Conservation (phyloP, 92 coral and sea anemone genomes). For the Desmophyllum pertusum region DNA sequence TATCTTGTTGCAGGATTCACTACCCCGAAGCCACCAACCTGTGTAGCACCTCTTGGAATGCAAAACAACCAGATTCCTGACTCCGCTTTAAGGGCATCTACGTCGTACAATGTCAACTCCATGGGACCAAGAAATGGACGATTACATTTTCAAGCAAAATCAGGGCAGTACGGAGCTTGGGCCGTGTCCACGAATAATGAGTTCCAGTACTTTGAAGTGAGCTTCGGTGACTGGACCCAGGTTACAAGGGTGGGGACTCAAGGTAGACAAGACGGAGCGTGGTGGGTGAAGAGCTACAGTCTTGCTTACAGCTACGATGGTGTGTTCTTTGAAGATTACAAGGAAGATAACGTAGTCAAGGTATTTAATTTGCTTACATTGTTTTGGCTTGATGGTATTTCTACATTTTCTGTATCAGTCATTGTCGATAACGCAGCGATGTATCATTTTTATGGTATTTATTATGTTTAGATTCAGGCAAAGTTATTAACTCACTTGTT, state of each 20-base stretch:
- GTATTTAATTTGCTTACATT: too few species aligned
- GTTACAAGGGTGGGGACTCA: constrained; percentile 28
- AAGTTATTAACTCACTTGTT: too few species aligned
- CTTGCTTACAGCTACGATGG: constrained; percentile 33
- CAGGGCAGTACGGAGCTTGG: constrained; percentile 71
- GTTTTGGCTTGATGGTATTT: too few species aligned
- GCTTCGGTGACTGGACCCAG: constrained; percentile 18
- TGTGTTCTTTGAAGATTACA: constrained; percentile 21
- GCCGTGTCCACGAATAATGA: constrained; percentile 46
- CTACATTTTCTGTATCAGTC: too few species aligned
- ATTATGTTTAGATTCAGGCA: too few species aligned
- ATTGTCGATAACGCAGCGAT: too few species aligned
- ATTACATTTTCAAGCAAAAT: constrained; percentile 45
- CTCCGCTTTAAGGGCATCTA: constrained; percentile 64
- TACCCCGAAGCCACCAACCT: constrained; percentile 43
- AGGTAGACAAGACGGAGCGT: not conserved
- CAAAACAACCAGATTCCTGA: constrained; percentile 60
- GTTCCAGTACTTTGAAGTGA: constrained; percentile 53
- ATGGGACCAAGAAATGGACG: constrained; percentile 70
- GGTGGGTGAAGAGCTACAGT: constrained; percentile 6
- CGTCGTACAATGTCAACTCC: constrained; percentile 45
- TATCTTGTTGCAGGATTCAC: constrained; percentile 10
- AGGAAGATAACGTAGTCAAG: not conserved
- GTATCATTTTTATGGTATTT: too few species aligned
- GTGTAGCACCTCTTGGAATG: constrained; percentile 58